Conservation (phyloP, 1,140 invertebrate genomes). For the Anoplophora glabripennis region DNA sequence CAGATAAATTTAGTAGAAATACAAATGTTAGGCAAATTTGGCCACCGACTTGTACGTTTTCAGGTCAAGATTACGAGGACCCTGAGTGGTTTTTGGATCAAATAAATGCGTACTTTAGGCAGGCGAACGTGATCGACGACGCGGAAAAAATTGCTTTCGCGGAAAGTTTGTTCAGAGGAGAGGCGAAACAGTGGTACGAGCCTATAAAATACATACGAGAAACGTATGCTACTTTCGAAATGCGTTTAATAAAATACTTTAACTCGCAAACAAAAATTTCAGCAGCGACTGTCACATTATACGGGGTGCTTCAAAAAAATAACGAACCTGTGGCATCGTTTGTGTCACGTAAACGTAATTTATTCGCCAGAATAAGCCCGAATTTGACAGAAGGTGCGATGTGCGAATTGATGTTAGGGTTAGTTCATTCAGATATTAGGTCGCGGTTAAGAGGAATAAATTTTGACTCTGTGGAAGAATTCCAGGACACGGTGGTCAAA, state of each 20-base stretch:
- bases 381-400: neutral
- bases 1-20: neutral
- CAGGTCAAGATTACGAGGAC: neutral
- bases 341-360: neutral
- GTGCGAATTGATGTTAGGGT: neutral
- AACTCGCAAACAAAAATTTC: neutral
- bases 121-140: neutral
- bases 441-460: too few relatives aligned
- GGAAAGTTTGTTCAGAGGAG: neutral
- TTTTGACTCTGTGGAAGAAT: too few relatives aligned
- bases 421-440: too few relatives aligned
- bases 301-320: neutral
- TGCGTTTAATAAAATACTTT: neutral
- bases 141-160: neutral
- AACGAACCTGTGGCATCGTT: neutral
- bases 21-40: neutral
- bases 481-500: too few relatives aligned
- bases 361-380: neutral
- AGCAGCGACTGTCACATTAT: neutral
- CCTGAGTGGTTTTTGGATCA: neutral
- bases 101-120: neutral
- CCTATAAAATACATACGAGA: neutral
- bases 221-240: neutral
- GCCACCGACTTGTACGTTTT: neutral
- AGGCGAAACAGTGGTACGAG: neutral